Percentiles rank a stretch among this genome's conserved stretches.
Conservation (phyloP, 2,113 vertebrate species). For the Drymodes brunneopygia region DNA sequence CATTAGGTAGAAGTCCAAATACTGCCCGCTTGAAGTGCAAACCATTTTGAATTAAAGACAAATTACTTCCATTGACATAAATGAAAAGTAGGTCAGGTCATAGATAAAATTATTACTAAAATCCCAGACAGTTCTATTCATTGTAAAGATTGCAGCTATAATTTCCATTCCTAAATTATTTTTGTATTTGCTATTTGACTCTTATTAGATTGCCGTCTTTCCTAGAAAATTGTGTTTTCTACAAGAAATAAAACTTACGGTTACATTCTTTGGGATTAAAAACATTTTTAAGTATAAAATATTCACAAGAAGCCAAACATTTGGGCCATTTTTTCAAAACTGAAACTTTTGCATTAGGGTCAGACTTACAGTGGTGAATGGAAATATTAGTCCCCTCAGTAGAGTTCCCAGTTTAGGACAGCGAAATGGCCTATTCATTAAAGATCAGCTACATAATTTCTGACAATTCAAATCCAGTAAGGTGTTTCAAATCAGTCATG, state of each 20-base stretch:
- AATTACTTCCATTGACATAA: not conserved
- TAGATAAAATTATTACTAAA: not conserved
- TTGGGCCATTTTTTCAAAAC: not conserved
- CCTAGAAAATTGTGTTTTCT: not conserved
- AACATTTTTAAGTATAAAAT: not conserved
- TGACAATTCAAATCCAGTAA: not conserved
- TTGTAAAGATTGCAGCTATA: not conserved
- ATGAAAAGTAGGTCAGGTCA: not conserved
- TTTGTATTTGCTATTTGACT: not conserved
- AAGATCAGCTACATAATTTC: not conserved
- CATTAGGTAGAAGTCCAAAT: not conserved
- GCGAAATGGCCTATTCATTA: not conserved
- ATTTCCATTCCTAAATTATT: not conserved
- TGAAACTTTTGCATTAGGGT: not conserved
- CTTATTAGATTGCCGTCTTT: not conserved
- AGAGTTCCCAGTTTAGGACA: not conserved
- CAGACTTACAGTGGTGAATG: not conserved
- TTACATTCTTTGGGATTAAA: not conserved
- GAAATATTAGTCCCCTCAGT: not conserved
- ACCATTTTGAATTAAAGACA: not conserved
- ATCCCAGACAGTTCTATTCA: not conserved
- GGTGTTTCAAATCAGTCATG: not conserved
- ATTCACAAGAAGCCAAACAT: not conserved
- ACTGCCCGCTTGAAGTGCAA: not conserved
- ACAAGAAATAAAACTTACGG: not conserved